Conservation (phyloP, 2,888 invertebrate species). For the Lutraria lutraria region DNA sequence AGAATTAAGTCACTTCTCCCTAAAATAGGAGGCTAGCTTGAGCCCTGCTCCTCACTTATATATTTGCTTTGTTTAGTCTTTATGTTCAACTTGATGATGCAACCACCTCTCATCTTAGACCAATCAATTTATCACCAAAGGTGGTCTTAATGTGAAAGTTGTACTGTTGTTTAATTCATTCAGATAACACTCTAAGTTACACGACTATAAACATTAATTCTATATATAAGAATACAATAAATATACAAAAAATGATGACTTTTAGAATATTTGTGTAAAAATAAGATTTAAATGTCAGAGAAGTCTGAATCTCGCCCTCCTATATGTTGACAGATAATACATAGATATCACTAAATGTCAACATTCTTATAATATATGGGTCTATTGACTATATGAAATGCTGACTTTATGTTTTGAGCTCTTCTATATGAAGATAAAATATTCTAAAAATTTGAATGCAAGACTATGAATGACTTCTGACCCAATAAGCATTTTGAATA, state of each 20-base stretch:
- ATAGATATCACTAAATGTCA: constrained; percentile 1
- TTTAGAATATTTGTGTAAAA: background rate
- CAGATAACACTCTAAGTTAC: no score
- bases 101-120: background rate
- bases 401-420: background rate
- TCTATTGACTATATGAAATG: background rate
- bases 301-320: background rate
- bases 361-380: background rate
- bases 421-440: background rate
- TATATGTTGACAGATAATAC: background rate
- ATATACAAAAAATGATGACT: background rate
- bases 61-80: no score
- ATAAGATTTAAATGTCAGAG: constrained; percentile 1
- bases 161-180: background rate
- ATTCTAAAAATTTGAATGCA: background rate
- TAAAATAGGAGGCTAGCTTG: no score
- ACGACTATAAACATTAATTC: no score
- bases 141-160: background rate
- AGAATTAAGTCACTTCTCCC: no score
- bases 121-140: background rate
- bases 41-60: no score
- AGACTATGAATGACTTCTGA: background rate
- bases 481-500: no score
- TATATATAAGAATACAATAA: no score
- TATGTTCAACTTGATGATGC: background rate